Base-by-base conservation (phyloP, 2,888 invertebrate genomes). In the Escarpia spicata region DNA sequence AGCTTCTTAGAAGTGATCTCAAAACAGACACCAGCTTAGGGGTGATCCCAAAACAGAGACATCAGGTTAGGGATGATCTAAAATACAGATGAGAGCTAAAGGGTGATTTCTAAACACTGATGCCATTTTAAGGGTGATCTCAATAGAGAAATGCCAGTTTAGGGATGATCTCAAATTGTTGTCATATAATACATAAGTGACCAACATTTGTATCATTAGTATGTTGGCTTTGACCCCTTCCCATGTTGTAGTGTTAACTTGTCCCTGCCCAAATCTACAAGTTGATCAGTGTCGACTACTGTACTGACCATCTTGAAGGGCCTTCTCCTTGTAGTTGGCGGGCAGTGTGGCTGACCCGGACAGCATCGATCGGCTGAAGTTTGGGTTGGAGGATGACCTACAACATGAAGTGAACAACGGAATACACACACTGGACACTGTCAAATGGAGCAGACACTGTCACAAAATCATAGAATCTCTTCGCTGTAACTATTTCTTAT, bases 331-430 rank as follows among this genome's bases (percentile, higher is more conserved):
- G 93, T 92, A 93, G 31, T 92, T 92, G 44, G 93, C 93, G 2
- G 93, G 93, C 15, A 93, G 93, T 45, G 93, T 93, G 8, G 93
- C 93, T 26, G 93, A 92, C 44, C 93, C 75, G 19, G 75, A 75
- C 26, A 75, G 26, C 26, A 75, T 26, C 3, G 91, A 90, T 93
- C 95, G 94, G 52, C 94, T 94, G 94, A 96, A 95, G 93, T 95
- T 95, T 6, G 96, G 96, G 93, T 95, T 94, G 43, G 95, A 95
- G 91, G 95, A 95, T 43, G 95, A 94, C 92, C 95, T 95, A 94
- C 43, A 91, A 52, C 31, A 60, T 10, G 26, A 37, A n/a, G 92
- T 52, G 52, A 0, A 52, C 9, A 15, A 52, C 8, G 9, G 52
- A 52, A 15, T 52, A 15, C 15, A 52, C 10, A 52, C 12, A 4